Evolutionary conservation across 2,797 vertebrate genomes (phyloP).

Genomic region (Crax fasciolata): DNA sequence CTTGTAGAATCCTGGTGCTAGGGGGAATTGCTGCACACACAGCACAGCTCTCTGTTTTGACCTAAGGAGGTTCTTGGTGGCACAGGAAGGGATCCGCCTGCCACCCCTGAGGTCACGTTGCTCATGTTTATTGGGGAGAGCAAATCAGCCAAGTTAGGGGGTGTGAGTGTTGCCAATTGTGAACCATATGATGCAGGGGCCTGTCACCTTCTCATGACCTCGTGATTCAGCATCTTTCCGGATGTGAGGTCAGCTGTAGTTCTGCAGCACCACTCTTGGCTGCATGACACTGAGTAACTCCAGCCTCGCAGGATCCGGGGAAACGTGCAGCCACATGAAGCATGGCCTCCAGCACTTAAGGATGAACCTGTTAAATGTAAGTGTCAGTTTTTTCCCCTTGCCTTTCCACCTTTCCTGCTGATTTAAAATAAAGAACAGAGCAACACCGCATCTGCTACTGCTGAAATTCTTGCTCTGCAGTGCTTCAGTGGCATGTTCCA

Average conservation of each 20-base stretch:
- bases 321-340: background rate
- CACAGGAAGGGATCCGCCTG: background rate
- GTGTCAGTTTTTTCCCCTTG: background rate
- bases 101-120: background rate
- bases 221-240: conserved; percentile 39
- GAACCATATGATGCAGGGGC: background rate
- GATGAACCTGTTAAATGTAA: background rate
- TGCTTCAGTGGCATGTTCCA: background rate
- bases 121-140: background rate
- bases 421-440: background rate
- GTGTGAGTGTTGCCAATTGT: background rate
- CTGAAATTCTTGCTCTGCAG: background rate
- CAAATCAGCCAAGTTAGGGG: background rate
- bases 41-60: background rate
- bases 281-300: background rate
- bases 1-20: background rate
- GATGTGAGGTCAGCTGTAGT: conserved; percentile 14
- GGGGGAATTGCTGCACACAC: background rate
- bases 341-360: background rate
- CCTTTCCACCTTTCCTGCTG: background rate
- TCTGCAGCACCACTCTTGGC: background rate
- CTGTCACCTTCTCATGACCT: conserved; percentile 13
- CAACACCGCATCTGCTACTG: background rate
- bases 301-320: background rate
- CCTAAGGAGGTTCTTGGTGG: background rate